Conservation (phyloP, 92 coral and sea anemone species). For the Siderastrea siderea region DNA sequence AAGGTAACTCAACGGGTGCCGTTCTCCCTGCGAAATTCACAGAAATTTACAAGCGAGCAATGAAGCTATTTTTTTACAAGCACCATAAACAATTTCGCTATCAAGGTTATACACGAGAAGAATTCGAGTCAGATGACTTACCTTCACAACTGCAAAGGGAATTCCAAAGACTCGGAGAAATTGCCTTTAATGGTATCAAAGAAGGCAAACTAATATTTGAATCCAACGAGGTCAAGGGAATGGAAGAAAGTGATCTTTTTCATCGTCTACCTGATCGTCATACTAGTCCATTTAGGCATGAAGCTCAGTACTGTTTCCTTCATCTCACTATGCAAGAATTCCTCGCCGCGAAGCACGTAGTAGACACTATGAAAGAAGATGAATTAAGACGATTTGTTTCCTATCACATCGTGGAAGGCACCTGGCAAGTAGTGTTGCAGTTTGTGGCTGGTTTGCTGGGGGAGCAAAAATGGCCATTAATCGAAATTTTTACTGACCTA, state of each 20-base stretch:
- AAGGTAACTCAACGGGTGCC: too few species aligned
- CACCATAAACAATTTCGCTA: slow-evolving; percentile 14
- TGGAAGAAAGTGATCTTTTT: slow-evolving; percentile 26
- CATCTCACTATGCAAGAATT: slow-evolving; percentile 67
- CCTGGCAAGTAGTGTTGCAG: slow-evolving; percentile 62
- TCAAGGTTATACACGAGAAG: neutral
- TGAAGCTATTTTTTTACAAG: slow-evolving; percentile 20
- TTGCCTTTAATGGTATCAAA: slow-evolving; percentile 45
- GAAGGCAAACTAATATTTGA: slow-evolving; percentile 42
- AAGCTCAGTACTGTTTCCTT: slow-evolving; percentile 45
- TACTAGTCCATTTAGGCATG: neutral
- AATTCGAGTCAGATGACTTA: neutral
- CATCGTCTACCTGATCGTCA: slow-evolving; percentile 26
- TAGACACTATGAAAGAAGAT: neutral
- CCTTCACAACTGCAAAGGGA: neutral
- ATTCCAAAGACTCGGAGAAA: slow-evolving; percentile 13
- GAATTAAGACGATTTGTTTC: slow-evolving; percentile 1
- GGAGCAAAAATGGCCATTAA: neutral
- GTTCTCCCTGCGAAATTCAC: slow-evolving; percentile 42
- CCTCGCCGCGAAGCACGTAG: slow-evolving; percentile 48
- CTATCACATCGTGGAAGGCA: slow-evolving; percentile 10
- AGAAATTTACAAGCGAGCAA: slow-evolving; percentile 38
- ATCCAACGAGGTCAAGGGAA: neutral
- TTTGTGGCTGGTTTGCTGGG: slow-evolving; percentile 63
- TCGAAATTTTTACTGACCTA: neutral